Evolutionary conservation across 2,888 invertebrate species (phyloP), one percentile per base, ranked within the genome.

Genomic region (Caenorhabditis doughertyi): DNA sequence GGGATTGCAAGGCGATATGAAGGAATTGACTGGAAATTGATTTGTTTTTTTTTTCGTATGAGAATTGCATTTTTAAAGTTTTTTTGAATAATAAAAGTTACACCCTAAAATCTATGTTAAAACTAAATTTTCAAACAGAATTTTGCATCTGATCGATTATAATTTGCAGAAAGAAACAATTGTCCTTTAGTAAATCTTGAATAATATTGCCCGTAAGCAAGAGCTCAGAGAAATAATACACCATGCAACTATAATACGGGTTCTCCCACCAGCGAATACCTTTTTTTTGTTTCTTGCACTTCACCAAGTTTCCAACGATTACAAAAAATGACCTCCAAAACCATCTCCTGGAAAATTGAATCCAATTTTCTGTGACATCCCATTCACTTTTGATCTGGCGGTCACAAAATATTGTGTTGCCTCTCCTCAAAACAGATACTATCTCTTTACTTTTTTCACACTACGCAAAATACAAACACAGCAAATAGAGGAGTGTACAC

Each of bases 321-420:
- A 4, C 32, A 7, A 32, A 39, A 4, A 39, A 2, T 39, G 39
- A 39, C 39, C 39, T 39, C 39, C 13, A 13, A 39, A 39, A 39
- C 9, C 16, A 39, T 13, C 35, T 35, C 35, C 35, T 9, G 18
- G 18, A 47, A n/a, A 47, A 18, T 3, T 3, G 27, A 18, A 7
- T 16, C 29, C 29, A 55, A 55, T 55, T 55, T 18, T 29, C 32
- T 55, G 55, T 55, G 55, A 11, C 55, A n/a, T n/a, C 32, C 51
- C 55, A 13, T 13, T 32, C 25, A 27, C 3, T 53, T 53, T 55
- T 23, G 55, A 55, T 29, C 29, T 29, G 7, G 16, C 27, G 55
- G 55, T 8, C 55, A 55, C 55, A 55, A 29, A 27, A 55, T 16
- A 2, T 11, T 51, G 51, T 51, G 23, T 25, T 55, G n/a, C 9